Evolutionary conservation across 2,113 vertebrate genomes (phyloP).

Genomic region (Chlorodrepanis virens): DNA sequence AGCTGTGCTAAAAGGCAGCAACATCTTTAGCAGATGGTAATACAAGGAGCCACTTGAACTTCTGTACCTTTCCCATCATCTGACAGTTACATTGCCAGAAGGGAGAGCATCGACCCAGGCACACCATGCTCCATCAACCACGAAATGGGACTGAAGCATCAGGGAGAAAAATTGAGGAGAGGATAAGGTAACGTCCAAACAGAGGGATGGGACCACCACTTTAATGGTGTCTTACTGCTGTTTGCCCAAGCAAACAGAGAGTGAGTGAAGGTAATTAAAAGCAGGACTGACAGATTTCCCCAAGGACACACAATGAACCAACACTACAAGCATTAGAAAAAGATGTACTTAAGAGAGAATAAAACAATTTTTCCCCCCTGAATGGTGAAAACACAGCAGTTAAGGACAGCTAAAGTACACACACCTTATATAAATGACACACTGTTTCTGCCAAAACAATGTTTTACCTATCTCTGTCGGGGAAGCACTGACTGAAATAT

Average conservation of each 20-base stretch:
- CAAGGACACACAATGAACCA: neutral
- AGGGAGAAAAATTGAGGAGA: neutral
- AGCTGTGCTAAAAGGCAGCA: neutral
- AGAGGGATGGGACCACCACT: neutral
- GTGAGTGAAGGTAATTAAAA: neutral
- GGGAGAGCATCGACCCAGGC: neutral
- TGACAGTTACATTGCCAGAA: conserved; percentile 9
- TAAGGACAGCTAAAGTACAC: neutral
- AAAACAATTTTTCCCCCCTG: neutral
- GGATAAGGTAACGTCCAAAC: neutral
- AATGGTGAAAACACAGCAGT: neutral
- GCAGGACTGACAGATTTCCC: neutral
- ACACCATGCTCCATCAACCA: conserved; percentile 5
- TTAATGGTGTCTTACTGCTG: neutral
- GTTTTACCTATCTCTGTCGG: neutral
- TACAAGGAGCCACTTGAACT: conserved; percentile 28
- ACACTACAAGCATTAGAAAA: neutral
- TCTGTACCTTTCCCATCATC: neutral
- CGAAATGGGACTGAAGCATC: neutral
- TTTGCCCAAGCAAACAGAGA: neutral
- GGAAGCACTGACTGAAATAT: neutral
- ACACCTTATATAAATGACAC: neutral
- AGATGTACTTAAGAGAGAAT: neutral
- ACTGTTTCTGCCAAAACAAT: neutral
- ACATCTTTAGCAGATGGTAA: conserved; percentile 14